Conservation (phyloP, 1,140 invertebrate species). For the Choristoneura fumiferana region DNA sequence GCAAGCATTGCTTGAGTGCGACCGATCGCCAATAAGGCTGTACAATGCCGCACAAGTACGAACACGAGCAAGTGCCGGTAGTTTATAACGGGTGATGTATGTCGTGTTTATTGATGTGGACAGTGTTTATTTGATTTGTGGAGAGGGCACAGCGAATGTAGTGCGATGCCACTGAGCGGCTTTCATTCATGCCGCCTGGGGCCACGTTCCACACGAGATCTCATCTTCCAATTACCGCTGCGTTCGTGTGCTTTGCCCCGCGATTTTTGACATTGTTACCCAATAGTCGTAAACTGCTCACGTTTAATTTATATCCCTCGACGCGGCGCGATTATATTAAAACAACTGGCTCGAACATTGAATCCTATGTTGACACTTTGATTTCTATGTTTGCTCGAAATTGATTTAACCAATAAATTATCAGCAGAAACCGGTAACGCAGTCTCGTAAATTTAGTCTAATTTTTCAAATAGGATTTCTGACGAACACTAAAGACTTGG, state of each 20-base stretch:
- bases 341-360: slow-evolving; percentile 24
- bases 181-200: slow-evolving; percentile 74
- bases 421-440: neutral
- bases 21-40: neutral
- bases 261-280: slow-evolving; percentile 68
- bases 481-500: no score
- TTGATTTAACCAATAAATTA: slow-evolving; percentile 12
- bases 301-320: slow-evolving; percentile 17
- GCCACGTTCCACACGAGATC: slow-evolving; percentile 70
- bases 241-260: slow-evolving; percentile 50
- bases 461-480: neutral
- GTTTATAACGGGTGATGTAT: slow-evolving; percentile 26
- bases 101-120: neutral
- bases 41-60: slow-evolving; percentile 36
- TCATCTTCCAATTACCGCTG: slow-evolving; percentile 74
- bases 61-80: no score
- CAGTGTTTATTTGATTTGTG: slow-evolving; percentile 22
- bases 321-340: slow-evolving; percentile 16
- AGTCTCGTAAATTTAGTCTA: neutral
- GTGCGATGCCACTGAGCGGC: slow-evolving; percentile 62
- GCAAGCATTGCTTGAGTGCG: slow-evolving; percentile 21
- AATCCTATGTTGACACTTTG: slow-evolving; percentile 2
- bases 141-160: slow-evolving; percentile 37
- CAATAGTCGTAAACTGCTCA: slow-evolving; percentile 51
- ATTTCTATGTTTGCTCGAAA: slow-evolving; percentile 12